Evolutionary conservation across 2,113 vertebrate species (phyloP).

Genomic region (Petaurus breviceps): DNA sequence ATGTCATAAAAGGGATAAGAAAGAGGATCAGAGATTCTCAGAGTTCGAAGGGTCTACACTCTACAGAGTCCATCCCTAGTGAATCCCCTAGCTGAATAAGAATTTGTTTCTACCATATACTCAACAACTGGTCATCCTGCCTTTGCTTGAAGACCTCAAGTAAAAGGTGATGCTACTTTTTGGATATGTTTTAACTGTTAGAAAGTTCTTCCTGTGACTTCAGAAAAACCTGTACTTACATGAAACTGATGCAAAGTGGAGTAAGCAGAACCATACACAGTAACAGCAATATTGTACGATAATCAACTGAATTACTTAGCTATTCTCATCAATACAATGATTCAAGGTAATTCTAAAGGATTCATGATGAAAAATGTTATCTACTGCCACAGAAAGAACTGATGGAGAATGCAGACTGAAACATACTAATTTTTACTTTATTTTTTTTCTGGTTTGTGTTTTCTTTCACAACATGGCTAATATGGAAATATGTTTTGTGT

Average conservation of each 20-base stretch:
- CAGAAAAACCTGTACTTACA: too few relatives aligned
- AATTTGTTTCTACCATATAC: not conserved
- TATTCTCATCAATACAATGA: not conserved
- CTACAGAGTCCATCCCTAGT: not conserved
- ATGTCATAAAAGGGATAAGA: not conserved
- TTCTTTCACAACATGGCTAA: too few relatives aligned
- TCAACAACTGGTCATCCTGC: not conserved
- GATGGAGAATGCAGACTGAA: too few relatives aligned
- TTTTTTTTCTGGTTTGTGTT: too few relatives aligned
- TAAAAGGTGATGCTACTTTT: not conserved
- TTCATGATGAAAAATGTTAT: too few relatives aligned
- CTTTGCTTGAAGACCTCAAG: not conserved
- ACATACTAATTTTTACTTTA: too few relatives aligned
- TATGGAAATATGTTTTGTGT: too few relatives aligned
- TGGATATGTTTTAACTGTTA: not conserved
- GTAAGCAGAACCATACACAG: not conserved
- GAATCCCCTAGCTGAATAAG: not conserved
- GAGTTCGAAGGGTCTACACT: not conserved
- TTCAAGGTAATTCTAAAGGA: too few relatives aligned
- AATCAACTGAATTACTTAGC: not conserved
- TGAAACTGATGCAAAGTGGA: too few relatives aligned
- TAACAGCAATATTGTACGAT: not conserved
- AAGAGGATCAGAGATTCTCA: not conserved
- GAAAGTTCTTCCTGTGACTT: too few relatives aligned
- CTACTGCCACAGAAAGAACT: too few relatives aligned